These are phyloP conservation scores for Jaculus jaculus DNA, from an alignment of 2,113 vertebrate species.

Conservation along the genomic window DNA sequence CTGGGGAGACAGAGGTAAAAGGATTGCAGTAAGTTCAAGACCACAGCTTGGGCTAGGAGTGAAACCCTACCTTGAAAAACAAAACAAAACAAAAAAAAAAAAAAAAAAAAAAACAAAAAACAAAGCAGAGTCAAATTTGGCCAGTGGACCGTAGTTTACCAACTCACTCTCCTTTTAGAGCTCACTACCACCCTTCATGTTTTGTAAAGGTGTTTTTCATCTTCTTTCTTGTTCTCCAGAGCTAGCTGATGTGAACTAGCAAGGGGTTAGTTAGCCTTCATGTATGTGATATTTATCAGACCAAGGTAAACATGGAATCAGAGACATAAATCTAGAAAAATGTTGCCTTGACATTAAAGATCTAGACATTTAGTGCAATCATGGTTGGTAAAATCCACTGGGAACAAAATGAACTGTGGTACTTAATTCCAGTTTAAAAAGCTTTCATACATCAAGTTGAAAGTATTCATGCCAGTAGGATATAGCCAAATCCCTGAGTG, in stretches of 20 bases:
- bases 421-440: neutral
- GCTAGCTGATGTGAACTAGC: neutral
- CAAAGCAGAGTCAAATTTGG: neutral
- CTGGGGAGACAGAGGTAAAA: too few relatives aligned
- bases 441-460: neutral
- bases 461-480: neutral
- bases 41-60: too few relatives aligned
- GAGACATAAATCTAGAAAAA: conserved; percentile 14
- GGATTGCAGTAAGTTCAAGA: too few relatives aligned
- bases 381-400: neutral
- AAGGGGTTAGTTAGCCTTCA: neutral
- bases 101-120: too few relatives aligned
- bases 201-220: conserved; percentile 20
- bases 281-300: conserved; percentile 23
- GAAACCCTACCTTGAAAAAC: too few relatives aligned
- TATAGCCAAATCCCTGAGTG: neutral
- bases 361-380: neutral
- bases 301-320: conserved; percentile 7
- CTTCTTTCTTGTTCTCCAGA: neutral
- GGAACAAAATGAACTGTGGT: neutral
- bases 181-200: neutral
- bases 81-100: too few relatives aligned
- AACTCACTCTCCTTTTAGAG: neutral
- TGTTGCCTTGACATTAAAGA: conserved; percentile 22
- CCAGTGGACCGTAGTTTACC: neutral